phyloP scores from a whole-genome alignment of 1,140 invertebrate species.

The Adelges cooleyi region DNA sequence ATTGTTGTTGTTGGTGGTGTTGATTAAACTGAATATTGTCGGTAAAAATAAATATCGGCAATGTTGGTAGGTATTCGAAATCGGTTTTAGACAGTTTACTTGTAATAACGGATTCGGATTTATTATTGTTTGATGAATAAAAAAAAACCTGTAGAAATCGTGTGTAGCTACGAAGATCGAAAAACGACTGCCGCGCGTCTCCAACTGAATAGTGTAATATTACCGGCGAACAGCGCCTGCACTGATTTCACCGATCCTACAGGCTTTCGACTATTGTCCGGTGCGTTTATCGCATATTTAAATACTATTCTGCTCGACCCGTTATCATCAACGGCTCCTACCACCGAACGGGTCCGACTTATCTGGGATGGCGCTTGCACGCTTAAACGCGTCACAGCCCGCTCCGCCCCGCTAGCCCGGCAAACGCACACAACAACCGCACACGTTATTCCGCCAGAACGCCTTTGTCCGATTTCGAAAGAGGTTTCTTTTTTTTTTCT shows the following conservation, averaged over 20 bases:
- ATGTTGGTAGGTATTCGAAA: too few species aligned
- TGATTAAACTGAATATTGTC: too few species aligned
- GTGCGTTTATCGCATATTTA: background rate
- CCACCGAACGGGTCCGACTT: background rate
- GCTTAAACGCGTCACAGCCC: background rate
- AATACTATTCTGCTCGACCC: background rate
- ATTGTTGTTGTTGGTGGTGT: too few species aligned
- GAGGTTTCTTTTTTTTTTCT: background rate
- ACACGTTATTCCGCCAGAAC: background rate
- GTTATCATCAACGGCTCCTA: background rate
- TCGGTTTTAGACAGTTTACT: too few species aligned
- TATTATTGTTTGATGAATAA: too few species aligned
- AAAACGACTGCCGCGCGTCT: too few species aligned
- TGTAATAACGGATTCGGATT: too few species aligned
- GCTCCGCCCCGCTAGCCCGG: background rate
- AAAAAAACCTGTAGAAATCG: too few species aligned
- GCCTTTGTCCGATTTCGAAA: slow-evolving; percentile 13
- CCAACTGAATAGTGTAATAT: background rate
- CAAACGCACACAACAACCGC: background rate
- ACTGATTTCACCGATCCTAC: slow-evolving; percentile 22
- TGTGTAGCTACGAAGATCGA: too few species aligned
- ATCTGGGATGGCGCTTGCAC: background rate
- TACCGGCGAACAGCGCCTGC: background rate
- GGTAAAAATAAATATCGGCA: too few species aligned
- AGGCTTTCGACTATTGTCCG: slow-evolving; percentile 1